Evolutionary conservation across 2,888 invertebrate genomes (phyloP).

Genomic region (Lasioglossum marginatum): DNA sequence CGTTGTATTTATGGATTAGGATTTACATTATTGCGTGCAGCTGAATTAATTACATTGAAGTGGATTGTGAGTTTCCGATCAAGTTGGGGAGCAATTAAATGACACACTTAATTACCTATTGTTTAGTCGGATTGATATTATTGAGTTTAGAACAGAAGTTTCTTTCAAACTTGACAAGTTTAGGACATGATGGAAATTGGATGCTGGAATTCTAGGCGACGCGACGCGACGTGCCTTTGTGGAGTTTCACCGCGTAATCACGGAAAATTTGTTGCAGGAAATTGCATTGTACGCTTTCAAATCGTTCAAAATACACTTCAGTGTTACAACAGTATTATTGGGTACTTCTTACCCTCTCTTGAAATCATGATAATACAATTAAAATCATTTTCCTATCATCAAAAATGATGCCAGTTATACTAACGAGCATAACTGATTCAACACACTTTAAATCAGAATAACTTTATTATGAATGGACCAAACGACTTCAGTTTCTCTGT

Average conservation of each 20-base stretch:
- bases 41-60: slow-evolving; percentile 34
- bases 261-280: slow-evolving; percentile 36
- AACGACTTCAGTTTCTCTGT: too few species aligned
- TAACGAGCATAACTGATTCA: too few species aligned
- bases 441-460: too few species aligned
- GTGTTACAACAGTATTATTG: neutral
- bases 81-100: slow-evolving; percentile 33
- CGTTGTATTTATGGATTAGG: slow-evolving; percentile 55
- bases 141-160: slow-evolving; percentile 14
- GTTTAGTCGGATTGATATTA: slow-evolving; percentile 6
- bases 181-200: neutral
- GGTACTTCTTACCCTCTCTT: neutral
- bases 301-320: neutral
- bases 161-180: slow-evolving; percentile 20
- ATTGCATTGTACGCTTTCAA: neutral
- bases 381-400: neutral
- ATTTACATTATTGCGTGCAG: slow-evolving; percentile 38
- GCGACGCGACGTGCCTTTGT: neutral
- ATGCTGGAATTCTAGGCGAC: neutral
- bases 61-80: slow-evolving; percentile 1
- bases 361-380: neutral
- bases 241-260: neutral
- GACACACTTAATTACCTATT: slow-evolving; percentile 41
- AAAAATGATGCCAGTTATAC: neutral
- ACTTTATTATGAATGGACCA: too few species aligned